These are phyloP conservation scores for Planococcus citri DNA, from an alignment of 1,140 invertebrate species.

Conservation along the genomic window DNA sequence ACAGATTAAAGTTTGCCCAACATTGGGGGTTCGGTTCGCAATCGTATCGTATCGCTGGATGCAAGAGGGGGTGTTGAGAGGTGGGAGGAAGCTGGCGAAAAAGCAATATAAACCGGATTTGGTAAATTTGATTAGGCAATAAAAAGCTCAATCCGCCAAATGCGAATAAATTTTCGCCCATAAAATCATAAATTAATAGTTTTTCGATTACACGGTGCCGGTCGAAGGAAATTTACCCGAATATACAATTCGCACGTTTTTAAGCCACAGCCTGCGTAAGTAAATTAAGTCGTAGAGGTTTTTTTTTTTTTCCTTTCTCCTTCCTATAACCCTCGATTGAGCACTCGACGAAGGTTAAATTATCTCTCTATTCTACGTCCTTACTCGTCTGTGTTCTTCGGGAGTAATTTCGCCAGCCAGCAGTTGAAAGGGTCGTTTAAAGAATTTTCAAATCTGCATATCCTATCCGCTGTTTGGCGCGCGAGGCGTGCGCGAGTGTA, in stretches of 20 bases:
- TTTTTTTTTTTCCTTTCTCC: too few relatives aligned
- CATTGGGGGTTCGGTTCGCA: not conserved
- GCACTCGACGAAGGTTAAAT: not conserved
- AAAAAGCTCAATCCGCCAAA: not conserved
- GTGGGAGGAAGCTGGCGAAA: not conserved
- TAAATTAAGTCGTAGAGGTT: not conserved
- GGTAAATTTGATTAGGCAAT: not conserved
- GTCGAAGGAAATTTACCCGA: too few relatives aligned
- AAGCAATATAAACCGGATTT: slow-evolving; percentile 14
- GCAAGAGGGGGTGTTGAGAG: too few relatives aligned
- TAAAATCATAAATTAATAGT: not conserved
- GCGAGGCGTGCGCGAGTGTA: too few relatives aligned
- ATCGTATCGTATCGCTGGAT: too few relatives aligned
- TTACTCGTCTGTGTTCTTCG: not conserved
- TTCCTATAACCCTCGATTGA: not conserved
- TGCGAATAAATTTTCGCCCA: not conserved
- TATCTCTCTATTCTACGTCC: not conserved
- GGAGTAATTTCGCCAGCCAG: too few relatives aligned
- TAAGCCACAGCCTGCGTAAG: too few relatives aligned
- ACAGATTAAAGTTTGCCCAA: not conserved
- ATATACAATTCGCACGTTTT: too few relatives aligned
- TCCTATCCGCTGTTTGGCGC: not conserved
- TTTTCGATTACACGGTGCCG: not conserved
- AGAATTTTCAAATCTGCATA: not conserved
- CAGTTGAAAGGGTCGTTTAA: not conserved